Evolutionary conservation across 2,888 invertebrate genomes (phyloP).

Genomic region (Idaea dimidiata): DNA sequence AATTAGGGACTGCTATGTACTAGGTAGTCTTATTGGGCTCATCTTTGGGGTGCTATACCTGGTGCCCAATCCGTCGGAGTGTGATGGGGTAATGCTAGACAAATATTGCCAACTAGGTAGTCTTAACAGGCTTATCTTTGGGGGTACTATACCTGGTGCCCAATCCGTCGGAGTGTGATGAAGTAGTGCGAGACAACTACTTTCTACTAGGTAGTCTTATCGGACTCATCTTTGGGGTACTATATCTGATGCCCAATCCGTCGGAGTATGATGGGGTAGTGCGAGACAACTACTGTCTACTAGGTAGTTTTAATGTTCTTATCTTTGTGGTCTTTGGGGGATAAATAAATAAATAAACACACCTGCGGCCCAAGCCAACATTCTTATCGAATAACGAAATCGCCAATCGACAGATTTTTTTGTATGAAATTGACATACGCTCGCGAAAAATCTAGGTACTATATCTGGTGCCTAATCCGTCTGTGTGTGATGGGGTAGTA

Average conservation of each 20-base stretch:
- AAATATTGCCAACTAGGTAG: constrained; percentile 77
- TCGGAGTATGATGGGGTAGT: constrained; percentile 84
- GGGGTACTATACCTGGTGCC: constrained; percentile 55
- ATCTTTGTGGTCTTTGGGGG: constrained; percentile 81
- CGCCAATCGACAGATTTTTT: too few species aligned
- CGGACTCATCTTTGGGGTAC: constrained; percentile 78
- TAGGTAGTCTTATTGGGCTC: constrained; percentile 47
- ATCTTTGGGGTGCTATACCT: constrained; percentile 79
- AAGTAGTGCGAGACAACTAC: constrained; percentile 89
- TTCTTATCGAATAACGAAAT: too few species aligned
- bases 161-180: constrained; percentile 58
- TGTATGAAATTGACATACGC: too few species aligned
- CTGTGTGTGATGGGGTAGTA: constrained; percentile 84
- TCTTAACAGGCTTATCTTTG: too few species aligned
- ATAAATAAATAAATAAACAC: too few species aligned
- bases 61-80: constrained; percentile 51
- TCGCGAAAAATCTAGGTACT: too few species aligned
- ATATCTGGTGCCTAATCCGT: constrained; percentile 64
- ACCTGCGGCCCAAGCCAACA: constrained; percentile 73
- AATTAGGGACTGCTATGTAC: constrained; percentile 84
- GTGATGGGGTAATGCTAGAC: constrained; percentile 87
- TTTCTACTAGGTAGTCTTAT: constrained; percentile 67
- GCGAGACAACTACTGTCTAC: constrained; percentile 86
- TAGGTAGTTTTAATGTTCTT: constrained; percentile 46
- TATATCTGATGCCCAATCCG: constrained; percentile 87